Conservation (phyloP, 37 sponge, comb jelly and placozoan genomes). For the Cliona cf. orientalis region DNA sequence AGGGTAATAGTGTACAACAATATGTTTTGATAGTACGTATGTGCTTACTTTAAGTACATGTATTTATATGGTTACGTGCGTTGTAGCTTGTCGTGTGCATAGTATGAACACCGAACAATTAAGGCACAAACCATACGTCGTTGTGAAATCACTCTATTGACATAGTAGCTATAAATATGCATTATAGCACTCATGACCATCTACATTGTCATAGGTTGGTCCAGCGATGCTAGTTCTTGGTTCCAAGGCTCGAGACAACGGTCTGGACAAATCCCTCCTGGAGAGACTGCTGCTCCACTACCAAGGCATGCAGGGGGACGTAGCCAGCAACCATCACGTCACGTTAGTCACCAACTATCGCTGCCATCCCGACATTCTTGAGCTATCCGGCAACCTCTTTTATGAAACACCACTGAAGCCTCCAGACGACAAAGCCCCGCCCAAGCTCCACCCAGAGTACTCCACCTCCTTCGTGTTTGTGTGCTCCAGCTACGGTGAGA, state of each 20-base stretch:
- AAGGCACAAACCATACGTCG: too few species aligned
- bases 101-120: too few species aligned
- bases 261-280: conserved; percentile 55
- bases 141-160: too few species aligned
- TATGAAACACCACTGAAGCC: conserved; percentile 45
- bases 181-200: neutral
- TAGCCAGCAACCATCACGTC: neutral
- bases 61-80: too few species aligned
- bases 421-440: neutral
- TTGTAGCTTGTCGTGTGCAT: too few species aligned
- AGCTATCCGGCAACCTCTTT: conserved; percentile 42
- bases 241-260: conserved; percentile 43
- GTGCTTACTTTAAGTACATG: too few species aligned
- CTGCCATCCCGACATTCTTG: conserved; percentile 52
- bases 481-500: conserved; percentile 45
- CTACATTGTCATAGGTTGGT: conserved; percentile 54
- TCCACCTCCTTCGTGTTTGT: conserved; percentile 50
- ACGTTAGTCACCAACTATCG: conserved; percentile 62
- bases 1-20: too few species aligned
- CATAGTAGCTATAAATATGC: neutral
- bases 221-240: conserved; percentile 71
- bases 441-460: conserved; percentile 37
- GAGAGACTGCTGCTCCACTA: conserved; percentile 51
- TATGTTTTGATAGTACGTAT: too few species aligned
- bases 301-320: neutral